Base-by-base conservation (phyloP, 53 echinoderm and acorn worm species). In the Henricia sp. region DNA sequence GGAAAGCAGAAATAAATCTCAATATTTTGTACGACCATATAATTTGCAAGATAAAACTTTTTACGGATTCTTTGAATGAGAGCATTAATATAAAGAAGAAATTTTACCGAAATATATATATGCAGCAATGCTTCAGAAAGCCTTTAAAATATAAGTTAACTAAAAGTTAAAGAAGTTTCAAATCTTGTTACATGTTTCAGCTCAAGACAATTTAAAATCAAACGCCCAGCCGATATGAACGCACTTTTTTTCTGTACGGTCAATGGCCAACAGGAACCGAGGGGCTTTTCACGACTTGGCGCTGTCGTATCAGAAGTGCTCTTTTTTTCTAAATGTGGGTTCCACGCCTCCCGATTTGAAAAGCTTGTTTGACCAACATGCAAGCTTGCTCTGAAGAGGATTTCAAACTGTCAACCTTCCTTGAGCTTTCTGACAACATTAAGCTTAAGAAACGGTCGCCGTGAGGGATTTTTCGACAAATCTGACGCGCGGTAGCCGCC, bases 401-500 rank as follows among this genome's bases (percentile, higher is more conserved):
- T 1, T 14, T 46, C 14, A 46, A 6, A 10, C 46, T 6, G 14
- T 20, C 8, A 56, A 28, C 9, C 27, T n/a, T 56, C 20, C 27
- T 56, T 6, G 21, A 28, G 56, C 33, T 72, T 12, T 11, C 20
- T 4, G 29, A 50, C 51, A 12, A 37, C 74, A 34, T 53, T 40
- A 35, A 35, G 33, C 23, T 37, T 72, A 41, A 76, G 57, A 40
- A 9, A 25, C 8, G 26, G 76, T 76, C 76, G 58, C 76, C 76
- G 57, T 14, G 23, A 76, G 76, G 76, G 23, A 14, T 59, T 27
- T 40, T 41, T 76, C 54, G 55, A 37, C 26, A 55, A 28, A 19
- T 42, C 21, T 76, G 76, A 57, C 76, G 27, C 21, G 16, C 58
- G 33, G 39, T 38, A 58, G 76, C 80, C 80, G 19, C 80, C 48